Conservation (phyloP, 2,797 vertebrate species). For the Oreortyx pictus region DNA sequence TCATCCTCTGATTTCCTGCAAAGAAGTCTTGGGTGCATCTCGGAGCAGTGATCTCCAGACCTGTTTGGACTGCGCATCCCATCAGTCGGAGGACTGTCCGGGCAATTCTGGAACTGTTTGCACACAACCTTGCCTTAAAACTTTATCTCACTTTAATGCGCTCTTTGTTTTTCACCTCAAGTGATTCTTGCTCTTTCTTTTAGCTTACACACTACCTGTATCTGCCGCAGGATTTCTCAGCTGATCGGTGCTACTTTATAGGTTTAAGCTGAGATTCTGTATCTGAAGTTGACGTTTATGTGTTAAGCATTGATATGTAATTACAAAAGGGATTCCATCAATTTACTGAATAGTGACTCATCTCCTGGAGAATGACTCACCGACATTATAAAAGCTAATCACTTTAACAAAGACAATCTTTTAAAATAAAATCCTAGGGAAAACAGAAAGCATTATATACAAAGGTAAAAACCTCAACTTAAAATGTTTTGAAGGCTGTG, state of each 20-base stretch:
- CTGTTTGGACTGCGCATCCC: accelerated
- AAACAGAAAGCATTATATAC: neutral
- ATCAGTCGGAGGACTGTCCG: neutral
- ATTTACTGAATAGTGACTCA: neutral
- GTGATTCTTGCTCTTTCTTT: neutral
- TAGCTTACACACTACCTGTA: neutral
- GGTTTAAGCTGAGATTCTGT: neutral
- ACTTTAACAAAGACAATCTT: neutral
- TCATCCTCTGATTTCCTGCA: neutral
- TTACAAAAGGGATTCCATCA: neutral
- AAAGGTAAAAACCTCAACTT: neutral
- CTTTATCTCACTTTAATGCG: neutral
- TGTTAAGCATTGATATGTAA: neutral
- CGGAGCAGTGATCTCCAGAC: neutral
- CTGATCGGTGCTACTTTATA: neutral
- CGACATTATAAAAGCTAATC: neutral
- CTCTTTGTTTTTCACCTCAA: neutral
- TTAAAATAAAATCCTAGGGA: neutral
- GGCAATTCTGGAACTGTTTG: neutral
- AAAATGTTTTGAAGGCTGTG: neutral
- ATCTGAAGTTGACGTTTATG: neutral
- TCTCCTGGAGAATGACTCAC: neutral
- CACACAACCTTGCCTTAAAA: neutral
- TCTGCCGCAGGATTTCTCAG: neutral
- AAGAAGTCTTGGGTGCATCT: neutral